These are phyloP conservation scores for Cottoperca gobio DNA, from an alignment of 2,797 vertebrate species.

Conservation along the genomic window DNA sequence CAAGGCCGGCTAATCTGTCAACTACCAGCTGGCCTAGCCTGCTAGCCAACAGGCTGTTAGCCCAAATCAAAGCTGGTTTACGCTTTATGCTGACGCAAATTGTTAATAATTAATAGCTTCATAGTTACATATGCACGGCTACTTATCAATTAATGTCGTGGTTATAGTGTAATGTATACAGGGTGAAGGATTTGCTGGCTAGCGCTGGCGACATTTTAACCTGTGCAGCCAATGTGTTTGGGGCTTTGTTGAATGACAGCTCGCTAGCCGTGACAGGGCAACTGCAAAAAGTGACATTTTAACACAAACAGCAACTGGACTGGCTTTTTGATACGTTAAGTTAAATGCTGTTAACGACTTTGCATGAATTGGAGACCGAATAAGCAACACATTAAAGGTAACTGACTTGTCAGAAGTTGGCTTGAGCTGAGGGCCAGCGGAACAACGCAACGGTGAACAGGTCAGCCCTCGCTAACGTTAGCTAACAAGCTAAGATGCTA, in stretches of 20 bases:
- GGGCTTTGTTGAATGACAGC: slow-evolving; percentile 81
- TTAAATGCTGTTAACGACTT: fast-evolving
- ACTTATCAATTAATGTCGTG: background rate
- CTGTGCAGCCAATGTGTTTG: slow-evolving; percentile 41
- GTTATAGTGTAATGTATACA: background rate
- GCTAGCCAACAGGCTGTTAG: slow-evolving; percentile 57
- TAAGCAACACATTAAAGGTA: fast-evolving
- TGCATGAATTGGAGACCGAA: fast-evolving
- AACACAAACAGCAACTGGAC: background rate
- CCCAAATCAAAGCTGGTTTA: slow-evolving; percentile 62
- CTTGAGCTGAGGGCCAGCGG: slow-evolving; percentile 24
- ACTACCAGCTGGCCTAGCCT: slow-evolving; percentile 72
- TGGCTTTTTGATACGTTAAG: background rate
- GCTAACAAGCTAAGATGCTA: slow-evolving; percentile 72
- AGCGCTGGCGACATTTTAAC: slow-evolving; percentile 36
- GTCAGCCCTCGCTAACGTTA: slow-evolving; percentile 62
- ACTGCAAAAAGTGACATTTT: slow-evolving; percentile 34
- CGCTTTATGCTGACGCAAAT: slow-evolving; percentile 57
- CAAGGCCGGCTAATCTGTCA: slow-evolving; percentile 79
- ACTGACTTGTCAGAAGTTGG: background rate
- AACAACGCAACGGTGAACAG: slow-evolving; percentile 53
- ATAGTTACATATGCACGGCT: background rate
- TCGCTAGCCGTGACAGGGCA: slow-evolving; percentile 63
- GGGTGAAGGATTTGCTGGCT: background rate
- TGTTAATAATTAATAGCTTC: slow-evolving; percentile 32